These are phyloP conservation scores for Anomalospiza imberbis DNA, from an alignment of 2,797 vertebrate genomes.

Conservation along the genomic window DNA sequence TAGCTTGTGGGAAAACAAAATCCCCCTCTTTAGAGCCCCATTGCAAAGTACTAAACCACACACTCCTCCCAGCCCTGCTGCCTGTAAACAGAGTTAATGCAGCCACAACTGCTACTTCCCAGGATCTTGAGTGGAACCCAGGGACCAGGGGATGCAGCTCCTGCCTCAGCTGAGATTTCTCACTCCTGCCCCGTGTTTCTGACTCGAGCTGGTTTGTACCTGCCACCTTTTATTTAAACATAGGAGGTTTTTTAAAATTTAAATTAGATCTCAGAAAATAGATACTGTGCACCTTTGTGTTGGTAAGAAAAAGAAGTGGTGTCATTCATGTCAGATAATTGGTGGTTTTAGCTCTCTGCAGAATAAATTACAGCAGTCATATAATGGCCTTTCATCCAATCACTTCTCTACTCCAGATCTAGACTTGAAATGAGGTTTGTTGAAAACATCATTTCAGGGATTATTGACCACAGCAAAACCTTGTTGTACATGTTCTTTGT, in stretches of 20 bases:
- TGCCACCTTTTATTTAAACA: slow-evolving; percentile 49
- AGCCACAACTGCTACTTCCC: neutral
- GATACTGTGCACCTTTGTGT: slow-evolving; percentile 67
- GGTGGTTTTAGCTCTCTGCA: slow-evolving; percentile 70
- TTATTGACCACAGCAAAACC: slow-evolving; percentile 54
- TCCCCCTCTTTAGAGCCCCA: neutral
- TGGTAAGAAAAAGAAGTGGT: slow-evolving; percentile 70
- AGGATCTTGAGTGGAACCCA: fast-evolving
- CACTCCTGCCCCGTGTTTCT: neutral
- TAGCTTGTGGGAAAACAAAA: neutral
- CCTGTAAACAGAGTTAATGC: neutral
- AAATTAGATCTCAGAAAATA: slow-evolving; percentile 66
- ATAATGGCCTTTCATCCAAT: slow-evolving; percentile 73
- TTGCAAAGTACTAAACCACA: neutral
- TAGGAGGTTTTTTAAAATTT: slow-evolving; percentile 54
- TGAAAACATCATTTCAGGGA: slow-evolving; percentile 67
- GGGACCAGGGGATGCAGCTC: neutral
- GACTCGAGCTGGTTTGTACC: slow-evolving; percentile 24
- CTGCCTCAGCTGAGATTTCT: neutral
- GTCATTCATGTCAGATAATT: slow-evolving; percentile 73
- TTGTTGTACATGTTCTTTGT: slow-evolving; percentile 66
- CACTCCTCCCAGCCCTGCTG: neutral
- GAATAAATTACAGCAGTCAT: slow-evolving; percentile 70
- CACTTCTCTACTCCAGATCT: slow-evolving; percentile 66
- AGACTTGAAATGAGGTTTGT: slow-evolving; percentile 67